Conservation (phyloP, 2,113 vertebrate genomes). For the Pelecanoides urinatrix region DNA sequence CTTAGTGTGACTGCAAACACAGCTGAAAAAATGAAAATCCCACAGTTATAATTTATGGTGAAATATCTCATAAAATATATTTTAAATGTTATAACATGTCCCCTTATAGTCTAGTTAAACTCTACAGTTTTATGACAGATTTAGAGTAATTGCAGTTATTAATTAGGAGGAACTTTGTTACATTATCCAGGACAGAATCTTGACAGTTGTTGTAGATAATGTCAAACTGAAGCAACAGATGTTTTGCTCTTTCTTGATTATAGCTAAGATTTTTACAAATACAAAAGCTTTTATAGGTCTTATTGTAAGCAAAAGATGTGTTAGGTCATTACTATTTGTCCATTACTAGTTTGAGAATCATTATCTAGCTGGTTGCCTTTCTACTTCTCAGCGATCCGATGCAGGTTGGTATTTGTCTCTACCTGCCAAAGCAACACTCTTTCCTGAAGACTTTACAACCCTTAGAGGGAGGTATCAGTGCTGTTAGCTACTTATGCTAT, state of each 20-base stretch:
- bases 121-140: conserved; percentile 9
- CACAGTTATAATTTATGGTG: background rate
- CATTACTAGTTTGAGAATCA: background rate
- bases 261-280: background rate
- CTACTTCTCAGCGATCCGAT: background rate
- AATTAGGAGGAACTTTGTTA: background rate
- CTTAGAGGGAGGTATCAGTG: background rate
- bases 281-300: background rate
- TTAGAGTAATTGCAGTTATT: conserved; percentile 20
- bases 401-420: background rate
- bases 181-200: background rate
- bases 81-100: background rate
- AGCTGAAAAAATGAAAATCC: background rate
- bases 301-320: background rate
- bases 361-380: background rate
- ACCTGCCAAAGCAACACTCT: background rate
- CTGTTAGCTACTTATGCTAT: background rate
- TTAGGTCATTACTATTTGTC: background rate
- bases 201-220: background rate
- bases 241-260: background rate
- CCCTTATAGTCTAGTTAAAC: background rate
- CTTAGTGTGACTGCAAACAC: background rate
- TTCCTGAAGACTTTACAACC: background rate
- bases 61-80: background rate
- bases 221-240: background rate